A percentile compares a stretch with the other conserved stretches of the same genome.
Conservation (phyloP, 2,797 vertebrate species). For the Danio tinwini region DNA sequence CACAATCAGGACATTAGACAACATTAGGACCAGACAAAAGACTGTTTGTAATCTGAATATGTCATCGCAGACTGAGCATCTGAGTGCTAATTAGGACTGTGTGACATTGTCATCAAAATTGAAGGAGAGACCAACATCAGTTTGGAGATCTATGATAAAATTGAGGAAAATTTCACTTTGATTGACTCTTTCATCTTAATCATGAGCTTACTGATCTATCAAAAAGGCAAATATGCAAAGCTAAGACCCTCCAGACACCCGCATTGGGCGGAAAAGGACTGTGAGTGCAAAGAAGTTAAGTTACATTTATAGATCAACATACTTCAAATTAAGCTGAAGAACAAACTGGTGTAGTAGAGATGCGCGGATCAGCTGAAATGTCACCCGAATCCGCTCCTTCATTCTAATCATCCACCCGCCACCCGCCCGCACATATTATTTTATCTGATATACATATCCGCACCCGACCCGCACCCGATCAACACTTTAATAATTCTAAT, state of each 20-base stretch:
- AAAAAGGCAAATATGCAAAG: conserved; percentile 4
- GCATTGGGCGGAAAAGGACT: not conserved
- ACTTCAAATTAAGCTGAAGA: too few relatives aligned
- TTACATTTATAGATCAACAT: not conserved
- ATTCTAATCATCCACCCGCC: too few relatives aligned
- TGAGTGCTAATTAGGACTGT: not conserved
- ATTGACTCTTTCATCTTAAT: conserved; percentile 23
- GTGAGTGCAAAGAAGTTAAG: not conserved
- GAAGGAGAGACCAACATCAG: conserved; percentile 28
- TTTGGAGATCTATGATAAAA: conserved; percentile 39
- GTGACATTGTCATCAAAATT: conserved; percentile 22
- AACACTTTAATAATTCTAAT: too few relatives aligned
- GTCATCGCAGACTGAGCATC: not conserved
- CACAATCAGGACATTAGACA: not conserved
- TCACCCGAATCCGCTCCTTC: too few relatives aligned
- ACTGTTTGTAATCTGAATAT: conserved; percentile 9
- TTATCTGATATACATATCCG: too few relatives aligned
- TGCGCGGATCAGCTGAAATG: too few relatives aligned
- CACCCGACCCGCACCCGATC: too few relatives aligned
- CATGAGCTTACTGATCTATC: conserved; percentile 17
- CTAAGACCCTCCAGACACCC: conserved; percentile 7
- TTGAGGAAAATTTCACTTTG: conserved; percentile 16
- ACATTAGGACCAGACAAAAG: not conserved
- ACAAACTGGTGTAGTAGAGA: too few relatives aligned
- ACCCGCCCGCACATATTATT: too few relatives aligned